Conservation (phyloP, 2,888 invertebrate species). For the Rhogogaster chlorosoma region DNA sequence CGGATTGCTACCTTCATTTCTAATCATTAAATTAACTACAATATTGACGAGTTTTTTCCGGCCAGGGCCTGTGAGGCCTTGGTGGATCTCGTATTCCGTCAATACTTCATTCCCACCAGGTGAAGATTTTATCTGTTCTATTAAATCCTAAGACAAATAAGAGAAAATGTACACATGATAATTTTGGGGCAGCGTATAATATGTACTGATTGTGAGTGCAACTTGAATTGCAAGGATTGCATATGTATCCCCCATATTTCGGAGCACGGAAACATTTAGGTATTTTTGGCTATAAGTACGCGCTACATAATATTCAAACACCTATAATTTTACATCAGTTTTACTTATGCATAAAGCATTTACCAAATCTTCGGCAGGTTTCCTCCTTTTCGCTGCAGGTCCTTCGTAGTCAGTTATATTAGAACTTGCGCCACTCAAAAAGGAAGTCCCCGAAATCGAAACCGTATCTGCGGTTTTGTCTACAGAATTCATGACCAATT, state of each 20-base stretch:
- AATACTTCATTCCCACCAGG: slow-evolving; percentile 5
- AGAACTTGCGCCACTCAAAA: slow-evolving; percentile 2
- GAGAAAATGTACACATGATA: background rate
- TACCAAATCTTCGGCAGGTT: slow-evolving; percentile 9
- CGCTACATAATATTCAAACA: background rate
- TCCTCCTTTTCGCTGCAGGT: background rate
- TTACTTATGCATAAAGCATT: background rate
- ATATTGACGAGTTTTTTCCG: background rate
- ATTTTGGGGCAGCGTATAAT: background rate
- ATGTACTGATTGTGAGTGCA: background rate
- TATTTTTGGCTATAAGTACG: background rate
- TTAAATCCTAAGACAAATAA: slow-evolving; percentile 1
- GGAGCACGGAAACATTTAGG: background rate
- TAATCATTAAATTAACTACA: background rate
- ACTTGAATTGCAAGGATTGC: background rate
- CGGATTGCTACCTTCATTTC: background rate
- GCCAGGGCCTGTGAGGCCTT: background rate
- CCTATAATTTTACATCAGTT: background rate
- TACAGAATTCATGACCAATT: slow-evolving; percentile 18
- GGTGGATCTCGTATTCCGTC: background rate
- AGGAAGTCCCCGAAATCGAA: background rate
- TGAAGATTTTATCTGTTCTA: background rate
- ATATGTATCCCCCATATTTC: background rate
- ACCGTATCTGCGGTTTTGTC: background rate
- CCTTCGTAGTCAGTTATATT: background rate